Base-by-base conservation (phyloP, 1,140 invertebrate genomes). In the Heliconius eleuchia region DNA sequence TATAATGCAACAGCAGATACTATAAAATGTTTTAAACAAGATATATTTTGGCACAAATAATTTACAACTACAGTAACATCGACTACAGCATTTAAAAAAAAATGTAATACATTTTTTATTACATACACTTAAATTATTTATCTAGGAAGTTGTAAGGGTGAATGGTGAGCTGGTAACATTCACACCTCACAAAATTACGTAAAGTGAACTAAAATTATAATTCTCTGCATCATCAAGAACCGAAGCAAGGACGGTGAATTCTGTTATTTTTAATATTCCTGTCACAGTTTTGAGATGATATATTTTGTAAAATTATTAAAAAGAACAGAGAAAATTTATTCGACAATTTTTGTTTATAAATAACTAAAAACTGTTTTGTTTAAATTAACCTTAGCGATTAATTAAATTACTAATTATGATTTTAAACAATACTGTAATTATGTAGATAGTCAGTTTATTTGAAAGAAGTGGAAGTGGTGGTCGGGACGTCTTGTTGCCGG, bases 111-210 rank as follows among this genome's bases (percentile, higher is more conserved):
- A 5, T 46, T 46, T 4, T 46, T 46, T 16, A 46, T 66, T 16
- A 13, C 23, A 23, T 23, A 30, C 8, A 23, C 1, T 23, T 30
- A 66, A 27, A 66, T 3, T 66, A 30, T 66, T 66, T 6, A 27
- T 27, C 23, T 66, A 66, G 7, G 60, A 30, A 30, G 30, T 72
- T 42, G 71, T 76, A 79, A 74, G 23, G 60, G 82, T 78, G 78
- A 77, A 83, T 86, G 83, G 82, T 81, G 88, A 89, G 88, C 88
- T 87, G 86, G 87, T 42, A 85, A 84, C 86, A 87, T 84, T 76
- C 84, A 84, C 74, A 34, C 23, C 18, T 19, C 42, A 50, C 23
- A 52, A 6, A 42, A 39, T 27, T 71, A 66, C 13, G 11, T 71
- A 57, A 46, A 70, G 19, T 4, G 0, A 16, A 16, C 9, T 71